Base-by-base conservation (phyloP, 2,797 vertebrate genomes). In the Pelobates cultripes region DNA sequence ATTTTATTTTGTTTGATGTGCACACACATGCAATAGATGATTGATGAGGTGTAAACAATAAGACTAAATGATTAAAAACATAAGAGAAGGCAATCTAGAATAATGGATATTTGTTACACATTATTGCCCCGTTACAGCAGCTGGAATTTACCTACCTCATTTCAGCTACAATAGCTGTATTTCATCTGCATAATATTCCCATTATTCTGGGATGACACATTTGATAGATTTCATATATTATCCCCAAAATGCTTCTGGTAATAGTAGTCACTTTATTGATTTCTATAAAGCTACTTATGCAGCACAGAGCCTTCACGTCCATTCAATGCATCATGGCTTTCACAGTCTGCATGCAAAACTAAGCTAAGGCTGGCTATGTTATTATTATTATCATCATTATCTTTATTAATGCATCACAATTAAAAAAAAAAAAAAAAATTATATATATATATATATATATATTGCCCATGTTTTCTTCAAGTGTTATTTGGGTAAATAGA, bases 181-280 rank as follows among this genome's bases (percentile, higher is more conserved):
- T 60, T 14, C 53, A 73, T 77, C 44, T 81, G 67, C 80, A 74
- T 73, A 69, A 73, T 69, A 61, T 74, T 28, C 44, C 70, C 15
- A 70, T 69, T 78, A 45, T 57, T 61, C 70, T 69, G 70, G 13
- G 41, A 73, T 69, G 70, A 70, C 75, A 74, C 40, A 74, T 57
- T 61, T 78, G 70, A 78, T 83, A 51, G 60, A 82, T 82, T 82
- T 67, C 44, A 71, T 77, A 43, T 82, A 82, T 77, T 77, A 82
- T 64, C 55, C 63, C 74, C 73, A 60, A 77, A 77, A 76, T 78
- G 76, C 53, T 78, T 78, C 47, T 61, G 53, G 81, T 78, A 78
- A 77, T 47, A 78, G 75, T 73, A 69, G 45, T 70, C 64, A 83
- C 51, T 78, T 78, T 83, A 83, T 83, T 83, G 80, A 70, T 68